Evolutionary conservation across 2,113 vertebrate species (phyloP).

Genomic region (Paedocypris sp.): DNA sequence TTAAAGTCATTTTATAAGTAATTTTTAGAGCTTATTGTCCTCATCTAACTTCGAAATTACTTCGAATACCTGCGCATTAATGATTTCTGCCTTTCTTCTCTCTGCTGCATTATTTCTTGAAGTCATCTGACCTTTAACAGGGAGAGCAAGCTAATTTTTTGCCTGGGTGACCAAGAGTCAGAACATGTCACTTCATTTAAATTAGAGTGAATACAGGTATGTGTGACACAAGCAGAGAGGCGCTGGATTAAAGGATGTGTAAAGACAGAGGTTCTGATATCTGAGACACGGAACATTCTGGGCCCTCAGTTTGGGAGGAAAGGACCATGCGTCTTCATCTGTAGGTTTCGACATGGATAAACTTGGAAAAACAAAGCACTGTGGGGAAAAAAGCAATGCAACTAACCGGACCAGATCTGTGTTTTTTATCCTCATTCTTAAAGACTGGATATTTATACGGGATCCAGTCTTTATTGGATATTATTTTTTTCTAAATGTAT

Average conservation of each 20-base stretch:
- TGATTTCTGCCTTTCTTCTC: constrained; percentile 52
- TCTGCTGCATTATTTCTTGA: constrained; percentile 47
- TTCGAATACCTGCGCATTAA: constrained; percentile 38
- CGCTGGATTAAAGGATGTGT: constrained; percentile 24
- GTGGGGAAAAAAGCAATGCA: too few relatives aligned
- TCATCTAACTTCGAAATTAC: too few relatives aligned
- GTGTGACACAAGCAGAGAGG: constrained; percentile 46
- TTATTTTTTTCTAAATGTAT: too few relatives aligned
- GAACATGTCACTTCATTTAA: constrained; percentile 71
- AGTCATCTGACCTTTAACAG: constrained; percentile 58
- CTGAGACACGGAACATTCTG: not conserved
- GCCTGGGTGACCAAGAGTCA: constrained; percentile 69
- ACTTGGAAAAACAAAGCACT: too few relatives aligned
- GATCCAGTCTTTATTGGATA: too few relatives aligned
- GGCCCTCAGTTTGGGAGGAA: not conserved
- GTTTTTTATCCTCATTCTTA: too few relatives aligned
- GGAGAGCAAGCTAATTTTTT: constrained; percentile 70
- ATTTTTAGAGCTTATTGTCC: too few relatives aligned
- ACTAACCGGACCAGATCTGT: too few relatives aligned
- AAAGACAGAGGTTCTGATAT: not conserved
- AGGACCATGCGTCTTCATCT: too few relatives aligned
- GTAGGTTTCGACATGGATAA: too few relatives aligned
- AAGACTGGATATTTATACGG: too few relatives aligned
- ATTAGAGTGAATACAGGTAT: constrained; percentile 61
- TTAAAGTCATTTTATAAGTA: too few relatives aligned